Evolutionary conservation across 2,113 vertebrate genomes (phyloP).

Genomic region (Pogonocichla stellata): DNA sequence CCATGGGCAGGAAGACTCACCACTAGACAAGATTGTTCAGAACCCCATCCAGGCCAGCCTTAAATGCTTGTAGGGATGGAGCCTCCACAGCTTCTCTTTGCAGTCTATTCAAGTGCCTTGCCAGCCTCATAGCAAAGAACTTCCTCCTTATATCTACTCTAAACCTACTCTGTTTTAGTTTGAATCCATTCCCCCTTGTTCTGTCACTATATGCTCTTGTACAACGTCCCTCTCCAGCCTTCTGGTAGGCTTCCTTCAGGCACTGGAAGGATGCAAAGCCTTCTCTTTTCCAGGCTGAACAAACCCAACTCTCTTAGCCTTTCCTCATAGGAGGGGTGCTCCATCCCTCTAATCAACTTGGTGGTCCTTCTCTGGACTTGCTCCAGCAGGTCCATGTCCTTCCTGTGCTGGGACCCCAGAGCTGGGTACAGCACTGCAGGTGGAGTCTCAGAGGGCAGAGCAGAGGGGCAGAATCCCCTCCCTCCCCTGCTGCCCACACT

Average conservation of each 20-base stretch:
- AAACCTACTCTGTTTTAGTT: neutral
- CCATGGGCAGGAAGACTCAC: neutral
- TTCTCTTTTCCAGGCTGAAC: neutral
- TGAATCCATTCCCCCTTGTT: neutral
- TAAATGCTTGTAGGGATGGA: no score
- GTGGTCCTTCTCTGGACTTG: neutral
- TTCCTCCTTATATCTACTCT: neutral
- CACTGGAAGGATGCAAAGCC: neutral
- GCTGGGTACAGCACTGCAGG: rapidly evolving
- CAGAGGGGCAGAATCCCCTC: neutral
- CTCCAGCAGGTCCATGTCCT: neutral
- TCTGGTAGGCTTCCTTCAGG: neutral
- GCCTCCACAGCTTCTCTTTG: neutral
- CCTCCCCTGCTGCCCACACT: rapidly evolving
- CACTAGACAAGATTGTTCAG: neutral
- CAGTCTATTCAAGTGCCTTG: rapidly evolving
- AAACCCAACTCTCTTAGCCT: neutral
- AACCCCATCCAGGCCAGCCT: neutral
- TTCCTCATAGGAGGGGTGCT: neutral
- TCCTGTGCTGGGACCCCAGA: neutral
- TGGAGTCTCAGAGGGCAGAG: rapidly evolving
- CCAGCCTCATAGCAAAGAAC: neutral
- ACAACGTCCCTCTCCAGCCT: neutral
- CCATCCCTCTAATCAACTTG: neutral
- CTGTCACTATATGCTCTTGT: neutral